phyloP scores from a whole-genome alignment of 2,113 vertebrate species.

The Columbina picui region DNA sequence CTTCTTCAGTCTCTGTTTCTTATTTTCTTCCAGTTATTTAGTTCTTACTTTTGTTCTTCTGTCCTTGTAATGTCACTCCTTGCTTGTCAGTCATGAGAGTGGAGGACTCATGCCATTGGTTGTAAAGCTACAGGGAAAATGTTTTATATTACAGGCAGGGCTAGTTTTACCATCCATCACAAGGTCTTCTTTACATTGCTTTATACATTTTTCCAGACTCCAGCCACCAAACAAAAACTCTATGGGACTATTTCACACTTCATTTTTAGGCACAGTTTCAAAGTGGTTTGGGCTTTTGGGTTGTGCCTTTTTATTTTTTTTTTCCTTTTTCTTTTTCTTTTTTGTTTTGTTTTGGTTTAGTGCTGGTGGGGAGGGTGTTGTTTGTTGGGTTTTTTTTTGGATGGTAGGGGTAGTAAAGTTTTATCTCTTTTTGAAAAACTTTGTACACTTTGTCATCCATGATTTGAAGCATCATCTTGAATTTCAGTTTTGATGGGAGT shows the following conservation, averaged over 20 bases:
- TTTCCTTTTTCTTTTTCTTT: fast-evolving
- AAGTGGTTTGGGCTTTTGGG: background rate
- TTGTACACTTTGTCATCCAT: background rate
- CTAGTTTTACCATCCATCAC: background rate
- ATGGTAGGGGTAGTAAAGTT: background rate
- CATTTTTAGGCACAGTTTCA: background rate
- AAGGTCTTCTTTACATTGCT: background rate
- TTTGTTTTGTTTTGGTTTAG: fast-evolving
- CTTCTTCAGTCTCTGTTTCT: background rate
- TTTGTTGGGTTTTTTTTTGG: too few relatives aligned
- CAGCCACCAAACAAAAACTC: background rate
- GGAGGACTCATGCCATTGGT: background rate
- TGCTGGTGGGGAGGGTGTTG: too few relatives aligned
- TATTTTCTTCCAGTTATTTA: background rate
- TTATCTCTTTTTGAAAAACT: background rate
- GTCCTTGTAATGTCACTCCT: background rate
- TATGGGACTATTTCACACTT: background rate
- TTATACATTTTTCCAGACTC: background rate
- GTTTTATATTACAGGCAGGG: background rate
- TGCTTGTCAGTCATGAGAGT: background rate
- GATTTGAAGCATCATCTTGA: background rate
- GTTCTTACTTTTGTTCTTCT: background rate
- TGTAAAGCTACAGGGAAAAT: background rate
- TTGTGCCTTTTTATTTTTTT: background rate
- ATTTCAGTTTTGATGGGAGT: background rate